phyloP scores from a whole-genome alignment of 2,797 vertebrate species.

The Smutsia temminckii region DNA sequence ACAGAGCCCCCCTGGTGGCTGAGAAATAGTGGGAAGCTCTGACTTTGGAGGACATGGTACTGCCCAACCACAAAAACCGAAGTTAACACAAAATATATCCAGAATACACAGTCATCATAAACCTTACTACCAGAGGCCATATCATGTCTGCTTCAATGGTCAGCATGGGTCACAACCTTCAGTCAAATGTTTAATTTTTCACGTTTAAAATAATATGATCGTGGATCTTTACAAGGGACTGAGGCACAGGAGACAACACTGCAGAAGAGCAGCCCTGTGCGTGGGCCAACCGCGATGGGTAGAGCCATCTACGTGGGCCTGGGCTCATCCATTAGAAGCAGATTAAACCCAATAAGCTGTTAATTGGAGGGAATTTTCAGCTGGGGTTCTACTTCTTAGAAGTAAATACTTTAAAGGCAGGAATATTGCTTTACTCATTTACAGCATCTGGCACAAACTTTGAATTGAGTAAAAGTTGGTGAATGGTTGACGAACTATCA shows the following conservation, averaged over 20 bases:
- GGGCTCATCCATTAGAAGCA: background rate
- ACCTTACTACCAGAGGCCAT: background rate
- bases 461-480: background rate
- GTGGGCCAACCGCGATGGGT: fast-evolving
- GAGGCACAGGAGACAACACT: too few relatives aligned
- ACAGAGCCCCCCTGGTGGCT: background rate
- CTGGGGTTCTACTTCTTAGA: fast-evolving
- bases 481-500: background rate
- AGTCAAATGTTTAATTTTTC: background rate
- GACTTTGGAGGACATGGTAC: too few relatives aligned
- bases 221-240: background rate
- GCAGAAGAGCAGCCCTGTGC: too few relatives aligned
- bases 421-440: background rate
- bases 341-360: background rate
- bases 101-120: background rate
- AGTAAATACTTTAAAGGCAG: background rate
- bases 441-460: background rate
- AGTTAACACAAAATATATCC: background rate
- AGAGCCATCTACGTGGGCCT: fast-evolving
- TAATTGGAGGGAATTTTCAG: background rate
- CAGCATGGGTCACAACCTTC: background rate
- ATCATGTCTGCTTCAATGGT: background rate
- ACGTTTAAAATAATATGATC: background rate
- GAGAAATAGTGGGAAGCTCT: background rate
- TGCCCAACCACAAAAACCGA: background rate